A percentile compares a stretch with the other conserved stretches of the same genome.
Conservation (phyloP, 2,113 vertebrate genomes). For the Fulica atra region DNA sequence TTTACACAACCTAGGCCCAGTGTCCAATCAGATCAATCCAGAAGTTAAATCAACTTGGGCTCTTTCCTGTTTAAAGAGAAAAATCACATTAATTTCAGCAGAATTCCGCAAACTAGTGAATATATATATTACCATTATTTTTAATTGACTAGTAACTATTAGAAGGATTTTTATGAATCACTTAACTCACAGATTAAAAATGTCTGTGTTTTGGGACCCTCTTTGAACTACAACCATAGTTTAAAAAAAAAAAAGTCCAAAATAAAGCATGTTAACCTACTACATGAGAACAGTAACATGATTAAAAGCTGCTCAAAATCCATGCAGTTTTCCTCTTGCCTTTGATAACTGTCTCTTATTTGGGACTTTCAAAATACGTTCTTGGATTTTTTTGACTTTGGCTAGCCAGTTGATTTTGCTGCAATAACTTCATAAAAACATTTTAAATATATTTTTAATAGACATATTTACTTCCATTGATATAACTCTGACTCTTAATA, state of each 20-base stretch:
- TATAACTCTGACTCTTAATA: neutral
- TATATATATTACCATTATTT: neutral
- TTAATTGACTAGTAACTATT: neutral
- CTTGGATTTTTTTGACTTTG: neutral
- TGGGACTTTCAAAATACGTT: neutral
- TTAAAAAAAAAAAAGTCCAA: neutral
- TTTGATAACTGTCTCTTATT: neutral
- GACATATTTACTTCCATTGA: neutral
- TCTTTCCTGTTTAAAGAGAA: neutral
- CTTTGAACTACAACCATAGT: neutral
- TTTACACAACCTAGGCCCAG: neutral
- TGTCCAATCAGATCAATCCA: neutral
- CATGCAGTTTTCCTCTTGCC: neutral
- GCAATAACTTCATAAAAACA: neutral
- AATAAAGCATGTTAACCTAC: neutral
- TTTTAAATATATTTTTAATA: neutral
- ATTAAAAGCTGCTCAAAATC: neutral
- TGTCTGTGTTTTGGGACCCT: neutral
- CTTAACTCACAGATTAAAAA: neutral
- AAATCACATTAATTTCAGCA: neutral
- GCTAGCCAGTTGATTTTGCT: neutral
- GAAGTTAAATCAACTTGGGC: neutral
- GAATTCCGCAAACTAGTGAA: neutral
- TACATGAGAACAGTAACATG: neutral
- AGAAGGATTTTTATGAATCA: neutral